A percentile compares a stretch with the other conserved stretches of the same genome.
Evolutionary conservation across 2,797 vertebrate species (phyloP).

Genomic region (Lates japonicus): DNA sequence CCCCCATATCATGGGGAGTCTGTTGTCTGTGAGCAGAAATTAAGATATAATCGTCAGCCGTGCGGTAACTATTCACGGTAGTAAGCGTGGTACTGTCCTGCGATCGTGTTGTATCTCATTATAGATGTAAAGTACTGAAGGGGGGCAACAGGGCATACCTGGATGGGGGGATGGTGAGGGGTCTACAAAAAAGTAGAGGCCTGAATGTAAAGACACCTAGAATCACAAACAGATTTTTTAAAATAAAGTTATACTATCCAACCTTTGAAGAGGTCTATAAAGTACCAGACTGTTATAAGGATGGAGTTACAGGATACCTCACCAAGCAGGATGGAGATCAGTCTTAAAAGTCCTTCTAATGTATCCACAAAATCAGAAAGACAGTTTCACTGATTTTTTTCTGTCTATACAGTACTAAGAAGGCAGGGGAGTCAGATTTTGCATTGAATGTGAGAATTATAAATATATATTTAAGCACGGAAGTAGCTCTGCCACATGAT

Average conservation of each 20-base stretch:
- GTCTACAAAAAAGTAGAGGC: constrained; percentile 58
- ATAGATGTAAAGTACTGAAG: constrained; percentile 84
- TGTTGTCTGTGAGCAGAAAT: constrained; percentile 87
- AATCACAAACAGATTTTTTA: constrained; percentile 53
- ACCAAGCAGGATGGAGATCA: constrained; percentile 25
- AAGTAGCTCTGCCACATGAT: constrained; percentile 84
- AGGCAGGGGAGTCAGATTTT: constrained; percentile 60
- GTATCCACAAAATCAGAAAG: constrained; percentile 44
- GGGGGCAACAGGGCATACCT: constrained; percentile 41
- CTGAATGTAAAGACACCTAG: constrained; percentile 39
- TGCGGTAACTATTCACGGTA: too few relatives aligned
- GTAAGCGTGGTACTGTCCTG: too few relatives aligned
- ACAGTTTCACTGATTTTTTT: constrained; percentile 41
- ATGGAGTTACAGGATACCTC: constrained; percentile 3
- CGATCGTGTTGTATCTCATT: constrained; percentile 91
- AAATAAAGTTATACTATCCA: constrained; percentile 29
- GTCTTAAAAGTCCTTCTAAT: constrained; percentile 45
- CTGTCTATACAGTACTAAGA: constrained; percentile 47
- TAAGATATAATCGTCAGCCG: too few relatives aligned
- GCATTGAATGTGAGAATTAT: constrained; percentile 78
- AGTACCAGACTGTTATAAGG: too few relatives aligned
- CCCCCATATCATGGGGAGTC: constrained; percentile 81
- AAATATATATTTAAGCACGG: too few relatives aligned
- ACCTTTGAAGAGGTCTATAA: constrained; percentile 17
- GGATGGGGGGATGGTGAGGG: constrained; percentile 64